These are phyloP conservation scores for Pithys albifrons DNA, from an alignment of 2,113 vertebrate genomes.

Conservation along the genomic window DNA sequence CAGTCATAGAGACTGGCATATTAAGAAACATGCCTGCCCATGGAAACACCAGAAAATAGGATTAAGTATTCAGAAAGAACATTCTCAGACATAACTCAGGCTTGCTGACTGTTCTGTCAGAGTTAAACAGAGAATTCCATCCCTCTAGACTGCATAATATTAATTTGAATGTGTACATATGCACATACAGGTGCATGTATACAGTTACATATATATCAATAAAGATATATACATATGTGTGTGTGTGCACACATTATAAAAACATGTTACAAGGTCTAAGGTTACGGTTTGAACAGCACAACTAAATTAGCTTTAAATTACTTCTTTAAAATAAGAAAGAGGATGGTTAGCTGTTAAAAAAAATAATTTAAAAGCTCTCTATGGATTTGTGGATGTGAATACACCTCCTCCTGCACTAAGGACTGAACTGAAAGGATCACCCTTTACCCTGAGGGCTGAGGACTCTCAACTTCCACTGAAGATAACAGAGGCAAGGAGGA, in stretches of 20 bases:
- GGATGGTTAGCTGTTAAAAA: neutral
- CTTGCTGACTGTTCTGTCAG: neutral
- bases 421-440: neutral
- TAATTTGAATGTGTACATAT: neutral
- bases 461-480: neutral
- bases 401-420: neutral
- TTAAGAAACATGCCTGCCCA: neutral
- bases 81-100: neutral
- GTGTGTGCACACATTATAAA: neutral
- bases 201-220: neutral
- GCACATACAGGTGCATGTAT: neutral
- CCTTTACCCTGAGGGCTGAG: neutral
- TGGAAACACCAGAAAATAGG: neutral
- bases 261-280: neutral
- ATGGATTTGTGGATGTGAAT: neutral
- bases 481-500: neutral
- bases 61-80: neutral
- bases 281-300: neutral
- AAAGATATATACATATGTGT: neutral
- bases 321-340: neutral
- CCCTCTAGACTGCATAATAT: neutral
- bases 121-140: neutral
- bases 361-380: neutral
- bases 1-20: neutral
- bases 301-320: neutral